Percentiles rank a stretch among this genome's conserved stretches.
phyloP scores from a whole-genome alignment of 2,797 vertebrate genomes.

The Manis crassicaudata region DNA sequence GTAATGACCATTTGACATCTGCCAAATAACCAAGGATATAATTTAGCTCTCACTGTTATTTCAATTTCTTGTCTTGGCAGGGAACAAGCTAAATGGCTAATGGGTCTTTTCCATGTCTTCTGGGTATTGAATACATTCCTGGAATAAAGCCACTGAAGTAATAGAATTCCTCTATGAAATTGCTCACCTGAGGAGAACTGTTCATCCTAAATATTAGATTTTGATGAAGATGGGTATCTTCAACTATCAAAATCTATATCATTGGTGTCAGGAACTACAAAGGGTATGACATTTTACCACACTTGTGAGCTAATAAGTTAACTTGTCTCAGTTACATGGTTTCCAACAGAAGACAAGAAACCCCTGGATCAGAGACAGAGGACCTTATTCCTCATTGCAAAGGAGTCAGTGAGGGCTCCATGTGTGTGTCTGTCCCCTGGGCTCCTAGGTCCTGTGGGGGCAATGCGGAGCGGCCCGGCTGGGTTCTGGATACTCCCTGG shows the following conservation, averaged over 20 bases:
- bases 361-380: neutral
- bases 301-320: conserved; percentile 7
- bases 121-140: neutral
- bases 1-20: conserved; percentile 10
- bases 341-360: neutral
- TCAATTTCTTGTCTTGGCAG: conserved; percentile 47
- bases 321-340: neutral
- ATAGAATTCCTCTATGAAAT: neutral
- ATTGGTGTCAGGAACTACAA: neutral
- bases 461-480: neutral
- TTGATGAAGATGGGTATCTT: conserved; percentile 16
- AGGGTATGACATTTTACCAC: neutral
- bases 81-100: conserved; percentile 9
- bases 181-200: conserved; percentile 36
- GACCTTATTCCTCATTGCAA: neutral
- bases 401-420: neutral
- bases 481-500: neutral
- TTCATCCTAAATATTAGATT: conserved; percentile 17
- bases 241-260: neutral
- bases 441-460: neutral
- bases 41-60: conserved; percentile 6
- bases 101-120: neutral
- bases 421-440: no score
- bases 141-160: conserved; percentile 17
- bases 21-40: conserved; percentile 33